A percentile compares a stretch with the other conserved stretches of the same genome.
phyloP scores from a whole-genome alignment of 2,888 invertebrate species.

The Pyralis farinalis region DNA sequence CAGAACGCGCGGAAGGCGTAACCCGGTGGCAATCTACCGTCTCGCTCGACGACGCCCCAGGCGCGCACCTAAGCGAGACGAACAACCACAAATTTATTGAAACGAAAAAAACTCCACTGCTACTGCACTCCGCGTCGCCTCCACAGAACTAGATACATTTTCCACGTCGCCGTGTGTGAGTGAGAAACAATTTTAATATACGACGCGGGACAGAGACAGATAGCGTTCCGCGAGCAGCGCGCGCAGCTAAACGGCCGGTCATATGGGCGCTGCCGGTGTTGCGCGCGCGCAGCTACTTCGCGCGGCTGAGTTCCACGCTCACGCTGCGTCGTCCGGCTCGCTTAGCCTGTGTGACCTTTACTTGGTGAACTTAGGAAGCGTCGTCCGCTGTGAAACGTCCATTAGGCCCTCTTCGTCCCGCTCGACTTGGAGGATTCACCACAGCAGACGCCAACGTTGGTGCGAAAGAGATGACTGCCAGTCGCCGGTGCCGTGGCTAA shows the following conservation, averaged over 20 bases:
- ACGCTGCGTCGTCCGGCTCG: slow-evolving; percentile 72
- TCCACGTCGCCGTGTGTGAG: slow-evolving; percentile 65
- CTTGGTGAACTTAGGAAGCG: slow-evolving; percentile 80
- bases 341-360: slow-evolving; percentile 77
- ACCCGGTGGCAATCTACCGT: slow-evolving; percentile 73
- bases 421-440: slow-evolving; percentile 51
- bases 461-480: slow-evolving; percentile 69
- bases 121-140: slow-evolving; percentile 79
- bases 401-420: slow-evolving; percentile 71
- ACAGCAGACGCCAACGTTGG: slow-evolving; percentile 55
- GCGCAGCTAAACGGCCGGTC: slow-evolving; percentile 67
- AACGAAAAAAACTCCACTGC: slow-evolving; percentile 70
- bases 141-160: slow-evolving; percentile 80
- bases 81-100: slow-evolving; percentile 80
- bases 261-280: slow-evolving; percentile 81
- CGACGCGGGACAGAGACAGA: slow-evolving; percentile 46
- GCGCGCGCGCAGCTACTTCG: slow-evolving; percentile 76
- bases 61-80: slow-evolving; percentile 76
- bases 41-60: slow-evolving; percentile 68
- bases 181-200: slow-evolving; percentile 28
- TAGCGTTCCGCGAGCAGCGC: slow-evolving; percentile 42
- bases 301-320: slow-evolving; percentile 71
- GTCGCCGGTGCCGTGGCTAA: slow-evolving; percentile 67
- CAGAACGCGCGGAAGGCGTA: slow-evolving; percentile 79
- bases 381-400: slow-evolving; percentile 74